phyloP scores from a whole-genome alignment of 2,888 invertebrate species.

The Lacanobia wlatinum region DNA sequence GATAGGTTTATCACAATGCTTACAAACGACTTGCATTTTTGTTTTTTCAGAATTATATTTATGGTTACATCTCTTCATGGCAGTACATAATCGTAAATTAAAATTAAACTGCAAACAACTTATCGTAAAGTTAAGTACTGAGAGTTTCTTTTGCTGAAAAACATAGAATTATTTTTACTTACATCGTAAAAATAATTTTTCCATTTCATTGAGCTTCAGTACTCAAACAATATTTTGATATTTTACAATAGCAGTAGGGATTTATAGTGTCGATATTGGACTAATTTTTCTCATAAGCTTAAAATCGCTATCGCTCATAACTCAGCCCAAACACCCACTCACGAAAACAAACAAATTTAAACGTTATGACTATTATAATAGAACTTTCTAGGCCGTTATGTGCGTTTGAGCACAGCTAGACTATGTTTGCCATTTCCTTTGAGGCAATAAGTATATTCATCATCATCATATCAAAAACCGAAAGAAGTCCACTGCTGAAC shows the following conservation, averaged over 20 bases:
- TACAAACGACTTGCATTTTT: too few species aligned
- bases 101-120: neutral
- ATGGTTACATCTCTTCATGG: too few species aligned
- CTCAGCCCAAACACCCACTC: conserved; percentile 31
- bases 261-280: neutral
- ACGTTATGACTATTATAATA: conserved; percentile 60
- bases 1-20: too few species aligned
- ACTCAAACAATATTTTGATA: neutral
- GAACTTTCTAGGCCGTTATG: conserved; percentile 33
- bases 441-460: too few species aligned
- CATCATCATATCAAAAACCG: too few species aligned
- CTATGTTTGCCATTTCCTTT: conserved; percentile 35
- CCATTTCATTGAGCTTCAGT: neutral
- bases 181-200: neutral
- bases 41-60: too few species aligned
- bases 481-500: too few species aligned
- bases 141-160: neutral
- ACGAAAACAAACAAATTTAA: conserved; percentile 59
- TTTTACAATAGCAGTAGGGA: neutral
- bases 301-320: neutral
- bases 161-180: neutral
- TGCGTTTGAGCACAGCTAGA: conserved; percentile 23
- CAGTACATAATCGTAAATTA: too few species aligned
- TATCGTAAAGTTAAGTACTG: neutral
- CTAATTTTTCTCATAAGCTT: neutral